Conservation (phyloP, 2,797 vertebrate species). For the Eupleurogrammus muticus region DNA sequence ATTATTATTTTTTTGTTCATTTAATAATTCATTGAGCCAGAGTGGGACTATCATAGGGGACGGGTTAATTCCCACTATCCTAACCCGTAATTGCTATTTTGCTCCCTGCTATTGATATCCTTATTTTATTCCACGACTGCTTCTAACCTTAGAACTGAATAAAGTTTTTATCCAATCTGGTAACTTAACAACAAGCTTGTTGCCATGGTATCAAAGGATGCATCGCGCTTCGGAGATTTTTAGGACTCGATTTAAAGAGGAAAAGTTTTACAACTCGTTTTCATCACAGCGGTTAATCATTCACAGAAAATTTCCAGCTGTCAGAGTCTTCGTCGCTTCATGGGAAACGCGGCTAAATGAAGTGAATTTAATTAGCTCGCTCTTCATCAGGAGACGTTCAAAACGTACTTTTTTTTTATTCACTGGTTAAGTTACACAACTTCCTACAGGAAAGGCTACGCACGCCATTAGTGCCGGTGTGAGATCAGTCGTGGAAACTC, state of each 20-base stretch:
- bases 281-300: constrained; percentile 36
- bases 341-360: constrained; percentile 16
- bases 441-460: constrained; percentile 10
- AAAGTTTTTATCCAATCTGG: neutral
- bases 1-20: too few species aligned
- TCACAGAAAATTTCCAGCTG: constrained; percentile 14
- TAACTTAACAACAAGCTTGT: neutral
- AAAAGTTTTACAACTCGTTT: neutral
- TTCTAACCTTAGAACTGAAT: too few species aligned
- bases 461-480: constrained; percentile 9
- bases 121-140: too few species aligned
- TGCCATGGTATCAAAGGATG: neutral
- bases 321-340: constrained; percentile 22
- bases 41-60: too few species aligned
- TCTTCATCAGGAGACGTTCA: constrained; percentile 15
- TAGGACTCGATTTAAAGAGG: neutral
- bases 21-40: too few species aligned
- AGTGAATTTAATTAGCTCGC: constrained; percentile 29
- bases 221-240: neutral
- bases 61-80: too few species aligned
- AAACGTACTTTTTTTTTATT: constrained; percentile 1
- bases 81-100: too few species aligned
- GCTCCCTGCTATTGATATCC: too few species aligned
- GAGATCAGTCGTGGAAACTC: constrained; percentile 12
- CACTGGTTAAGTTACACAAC: constrained; percentile 5